Evolutionary conservation across 2,113 vertebrate genomes (phyloP).

Genomic region (Sapayoa aenigma): DNA sequence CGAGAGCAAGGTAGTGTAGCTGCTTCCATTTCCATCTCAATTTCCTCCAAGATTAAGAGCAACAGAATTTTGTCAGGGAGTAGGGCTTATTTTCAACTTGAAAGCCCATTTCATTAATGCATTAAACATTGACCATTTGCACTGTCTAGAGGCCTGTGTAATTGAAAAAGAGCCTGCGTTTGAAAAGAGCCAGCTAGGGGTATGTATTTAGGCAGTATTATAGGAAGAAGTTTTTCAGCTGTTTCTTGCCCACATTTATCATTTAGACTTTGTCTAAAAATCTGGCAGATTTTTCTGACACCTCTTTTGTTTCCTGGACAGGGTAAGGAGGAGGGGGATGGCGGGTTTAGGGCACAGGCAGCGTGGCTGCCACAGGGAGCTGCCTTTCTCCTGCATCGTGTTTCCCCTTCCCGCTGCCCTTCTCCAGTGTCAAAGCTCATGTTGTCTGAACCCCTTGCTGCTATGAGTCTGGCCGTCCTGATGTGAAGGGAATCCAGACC

Average conservation of each 20-base stretch:
- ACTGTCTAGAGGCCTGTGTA: conserved; percentile 42
- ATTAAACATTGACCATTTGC: conserved; percentile 56
- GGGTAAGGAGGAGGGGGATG: background rate
- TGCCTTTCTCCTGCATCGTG: background rate
- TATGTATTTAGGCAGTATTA: background rate
- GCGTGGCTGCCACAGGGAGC: background rate
- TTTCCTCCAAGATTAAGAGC: conserved; percentile 60
- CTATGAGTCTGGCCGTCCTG: conserved; percentile 36
- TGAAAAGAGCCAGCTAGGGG: background rate
- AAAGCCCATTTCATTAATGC: conserved; percentile 45
- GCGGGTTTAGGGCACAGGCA: background rate
- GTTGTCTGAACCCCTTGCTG: conserved; percentile 46
- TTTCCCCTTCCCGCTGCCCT: background rate
- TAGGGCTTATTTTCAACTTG: background rate
- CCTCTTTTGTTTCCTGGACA: background rate
- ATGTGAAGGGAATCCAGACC: conserved; percentile 25
- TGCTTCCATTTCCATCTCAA: conserved; percentile 20
- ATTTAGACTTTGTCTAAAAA: background rate
- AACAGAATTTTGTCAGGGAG: conserved; percentile 49
- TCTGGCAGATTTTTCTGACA: background rate
- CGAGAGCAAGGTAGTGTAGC: background rate
- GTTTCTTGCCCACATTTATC: background rate
- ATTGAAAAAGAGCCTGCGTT: background rate
- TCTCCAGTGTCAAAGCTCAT: background rate
- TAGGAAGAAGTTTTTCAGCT: background rate